Evolutionary conservation across 2,888 invertebrate species (phyloP).

Genomic region (Blomia tropicalis): DNA sequence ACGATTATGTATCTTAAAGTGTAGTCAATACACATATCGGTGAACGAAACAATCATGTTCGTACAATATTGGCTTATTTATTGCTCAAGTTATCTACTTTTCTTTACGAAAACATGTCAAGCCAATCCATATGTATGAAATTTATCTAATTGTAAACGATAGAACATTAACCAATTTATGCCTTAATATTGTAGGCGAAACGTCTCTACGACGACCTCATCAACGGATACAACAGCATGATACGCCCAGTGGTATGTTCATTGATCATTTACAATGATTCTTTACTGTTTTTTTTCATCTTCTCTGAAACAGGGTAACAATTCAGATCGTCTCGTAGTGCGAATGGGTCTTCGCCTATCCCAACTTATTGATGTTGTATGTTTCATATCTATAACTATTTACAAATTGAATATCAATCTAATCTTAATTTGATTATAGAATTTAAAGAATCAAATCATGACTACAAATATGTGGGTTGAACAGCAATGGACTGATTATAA

Average conservation of each 20-base stretch:
- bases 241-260: constrained; percentile 27
- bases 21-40: too few species aligned
- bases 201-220: constrained; percentile 86
- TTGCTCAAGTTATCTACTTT: background rate
- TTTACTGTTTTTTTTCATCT: constrained; percentile 3
- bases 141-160: background rate
- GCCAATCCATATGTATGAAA: background rate
- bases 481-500: constrained; percentile 86
- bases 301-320: constrained; percentile 15
- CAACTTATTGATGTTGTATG: constrained; percentile 59
- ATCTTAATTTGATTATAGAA: constrained; percentile 44
- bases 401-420: constrained; percentile 1
- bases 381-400: background rate
- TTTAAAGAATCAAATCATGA: constrained; percentile 82
- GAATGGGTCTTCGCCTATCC: constrained; percentile 70
- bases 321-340: constrained; percentile 59
- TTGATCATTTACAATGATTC: background rate
- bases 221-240: constrained; percentile 45
- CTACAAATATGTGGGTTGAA: constrained; percentile 71
- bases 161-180: too few species aligned
- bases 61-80: background rate
- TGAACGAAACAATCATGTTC: too few species aligned
- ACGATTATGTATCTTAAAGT: too few species aligned
- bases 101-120: background rate
- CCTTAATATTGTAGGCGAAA: constrained; percentile 51